Conservation (phyloP, 2,888 invertebrate genomes). For the Sthenelais limicola region DNA sequence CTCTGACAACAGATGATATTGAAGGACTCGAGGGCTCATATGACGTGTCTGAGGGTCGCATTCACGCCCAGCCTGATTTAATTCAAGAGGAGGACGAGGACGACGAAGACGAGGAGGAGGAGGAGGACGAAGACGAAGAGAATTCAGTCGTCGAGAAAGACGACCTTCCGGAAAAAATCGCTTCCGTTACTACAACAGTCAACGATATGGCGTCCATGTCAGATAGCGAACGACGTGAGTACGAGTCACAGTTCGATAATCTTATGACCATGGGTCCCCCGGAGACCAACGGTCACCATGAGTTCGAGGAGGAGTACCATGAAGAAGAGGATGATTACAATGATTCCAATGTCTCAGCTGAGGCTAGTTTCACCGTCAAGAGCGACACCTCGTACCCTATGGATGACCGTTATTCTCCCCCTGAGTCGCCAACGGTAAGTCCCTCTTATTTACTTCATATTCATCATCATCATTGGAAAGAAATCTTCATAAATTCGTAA, state of each 20-base stretch:
- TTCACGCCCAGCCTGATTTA: not conserved
- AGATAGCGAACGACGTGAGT: conserved; percentile 12
- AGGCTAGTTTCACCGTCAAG: not conserved
- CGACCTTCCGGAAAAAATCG: conserved; percentile 18
- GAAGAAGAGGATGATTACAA: conserved; percentile 5
- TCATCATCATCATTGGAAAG: no score
- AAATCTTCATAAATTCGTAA: no score
- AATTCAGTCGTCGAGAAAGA: conserved; percentile 31
- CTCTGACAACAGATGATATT: not conserved
- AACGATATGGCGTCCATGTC: conserved; percentile 15
- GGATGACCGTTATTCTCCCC: conserved; percentile 10
- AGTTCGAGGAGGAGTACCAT: not conserved
- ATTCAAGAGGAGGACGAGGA: conserved; percentile 4
- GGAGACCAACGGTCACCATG: conserved; percentile 11
- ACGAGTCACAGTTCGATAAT: conserved; percentile 29
- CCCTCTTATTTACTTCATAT: not conserved
- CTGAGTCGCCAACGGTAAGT: conserved; percentile 21
- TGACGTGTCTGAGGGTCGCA: not conserved
- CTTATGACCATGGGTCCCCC: not conserved
- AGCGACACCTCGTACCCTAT: no score
- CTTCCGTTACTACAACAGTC: not conserved
- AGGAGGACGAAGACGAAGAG: conserved; percentile 29
- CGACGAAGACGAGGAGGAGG: conserved; percentile 30
- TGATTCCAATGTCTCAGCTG: not conserved
- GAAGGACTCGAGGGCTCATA: conserved; percentile 27